Evolutionary conservation across 2,888 invertebrate species (phyloP).

Genomic region (Lomographa bimaculata): DNA sequence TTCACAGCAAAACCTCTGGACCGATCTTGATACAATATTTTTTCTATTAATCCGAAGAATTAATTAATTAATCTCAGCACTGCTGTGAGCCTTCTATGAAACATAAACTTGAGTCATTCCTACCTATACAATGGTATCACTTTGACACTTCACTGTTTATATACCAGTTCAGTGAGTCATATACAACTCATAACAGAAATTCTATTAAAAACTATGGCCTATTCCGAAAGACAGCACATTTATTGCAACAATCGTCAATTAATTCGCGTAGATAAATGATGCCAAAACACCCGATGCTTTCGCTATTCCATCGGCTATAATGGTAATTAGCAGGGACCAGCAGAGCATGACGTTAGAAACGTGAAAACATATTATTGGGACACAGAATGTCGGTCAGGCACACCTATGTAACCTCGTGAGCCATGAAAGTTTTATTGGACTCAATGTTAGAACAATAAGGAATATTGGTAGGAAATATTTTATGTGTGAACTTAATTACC

Average conservation of each 20-base stretch:
- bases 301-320: slow-evolving; percentile 27
- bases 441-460: slow-evolving; percentile 1
- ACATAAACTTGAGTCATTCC: too few relatives aligned
- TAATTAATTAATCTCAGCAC: too few relatives aligned
- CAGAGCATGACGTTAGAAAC: slow-evolving; percentile 38
- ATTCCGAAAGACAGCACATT: too few relatives aligned
- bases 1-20: too few relatives aligned
- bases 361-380: slow-evolving; percentile 45
- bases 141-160: too few relatives aligned
- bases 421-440: slow-evolving; percentile 16
- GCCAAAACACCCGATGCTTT: slow-evolving; percentile 7
- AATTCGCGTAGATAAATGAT: neutral
- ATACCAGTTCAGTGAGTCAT: too few relatives aligned
- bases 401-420: slow-evolving; percentile 27
- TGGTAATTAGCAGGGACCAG: slow-evolving; percentile 29
- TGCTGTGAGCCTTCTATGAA: too few relatives aligned
- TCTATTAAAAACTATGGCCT: too few relatives aligned
- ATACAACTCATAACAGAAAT: too few relatives aligned
- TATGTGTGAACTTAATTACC: slow-evolving; percentile 8
- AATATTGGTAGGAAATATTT: slow-evolving; percentile 8
- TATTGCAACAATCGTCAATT: neutral
- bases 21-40: too few relatives aligned
- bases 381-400: slow-evolving; percentile 44
- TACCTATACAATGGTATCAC: too few relatives aligned
- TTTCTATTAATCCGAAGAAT: too few relatives aligned